phyloP scores from a whole-genome alignment of 2,113 vertebrate species.

The Hiodon tergisus region DNA sequence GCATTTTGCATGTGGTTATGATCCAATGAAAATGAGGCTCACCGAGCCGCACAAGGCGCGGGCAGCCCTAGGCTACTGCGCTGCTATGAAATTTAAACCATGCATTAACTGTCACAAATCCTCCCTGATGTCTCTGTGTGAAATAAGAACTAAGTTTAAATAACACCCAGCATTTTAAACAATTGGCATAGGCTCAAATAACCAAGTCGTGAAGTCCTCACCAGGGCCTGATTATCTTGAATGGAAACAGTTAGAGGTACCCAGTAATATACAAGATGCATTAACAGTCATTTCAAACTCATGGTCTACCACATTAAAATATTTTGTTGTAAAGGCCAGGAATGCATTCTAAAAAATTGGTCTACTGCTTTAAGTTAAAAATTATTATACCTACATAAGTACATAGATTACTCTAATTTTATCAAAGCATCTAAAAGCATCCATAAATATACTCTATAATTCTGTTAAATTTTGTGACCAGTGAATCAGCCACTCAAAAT shows the following conservation, averaged over 20 bases:
- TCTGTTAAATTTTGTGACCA: background rate
- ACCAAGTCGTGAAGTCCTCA: conserved; percentile 37
- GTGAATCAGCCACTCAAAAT: background rate
- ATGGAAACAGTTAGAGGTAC: conserved; percentile 1
- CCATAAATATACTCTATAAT: background rate
- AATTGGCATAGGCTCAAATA: conserved; percentile 41
- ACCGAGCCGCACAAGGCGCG: conserved; percentile 63
- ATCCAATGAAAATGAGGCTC: conserved; percentile 42
- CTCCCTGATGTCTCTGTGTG: conserved; percentile 27
- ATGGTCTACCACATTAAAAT: background rate
- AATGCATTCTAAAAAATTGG: background rate
- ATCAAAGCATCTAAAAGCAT: background rate
- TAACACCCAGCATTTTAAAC: conserved; percentile 45
- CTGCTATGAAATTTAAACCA: conserved; percentile 62
- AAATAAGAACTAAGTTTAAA: conserved; percentile 46
- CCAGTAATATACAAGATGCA: background rate
- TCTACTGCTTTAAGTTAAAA: background rate
- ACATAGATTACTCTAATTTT: background rate
- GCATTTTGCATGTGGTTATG: conserved; percentile 40
- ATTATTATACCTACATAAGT: conserved; percentile 9
- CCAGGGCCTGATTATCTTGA: conserved; percentile 28
- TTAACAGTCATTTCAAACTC: background rate
- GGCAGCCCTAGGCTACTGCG: conserved; percentile 55
- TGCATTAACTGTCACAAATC: conserved; percentile 35
- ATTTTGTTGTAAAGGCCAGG: background rate